Conservation (phyloP, 2,888 invertebrate genomes). For the Archaeoteleia sp. region DNA sequence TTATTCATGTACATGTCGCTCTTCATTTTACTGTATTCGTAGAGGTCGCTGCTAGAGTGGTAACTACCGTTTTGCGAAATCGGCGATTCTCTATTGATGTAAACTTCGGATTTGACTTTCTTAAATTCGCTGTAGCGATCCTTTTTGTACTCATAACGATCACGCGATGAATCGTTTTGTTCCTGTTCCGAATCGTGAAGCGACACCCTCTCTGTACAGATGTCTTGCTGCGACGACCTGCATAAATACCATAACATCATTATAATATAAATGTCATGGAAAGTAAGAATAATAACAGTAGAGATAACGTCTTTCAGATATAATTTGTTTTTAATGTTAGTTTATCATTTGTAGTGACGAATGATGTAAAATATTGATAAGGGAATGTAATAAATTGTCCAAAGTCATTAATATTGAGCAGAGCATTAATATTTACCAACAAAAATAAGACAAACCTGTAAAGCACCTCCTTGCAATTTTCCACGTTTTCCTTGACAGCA, state of each 20-base stretch:
- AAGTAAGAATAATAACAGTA: constrained; percentile 1
- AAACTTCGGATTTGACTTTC: constrained; percentile 68
- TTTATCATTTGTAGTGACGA: no score
- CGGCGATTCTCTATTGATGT: constrained; percentile 69
- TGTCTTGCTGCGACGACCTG: constrained; percentile 65
- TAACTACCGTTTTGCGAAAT: constrained; percentile 69
- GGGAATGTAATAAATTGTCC: no score
- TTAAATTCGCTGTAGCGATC: constrained; percentile 70
- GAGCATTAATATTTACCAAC: not conserved
- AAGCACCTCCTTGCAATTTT: constrained; percentile 67
- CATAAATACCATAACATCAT: not conserved
- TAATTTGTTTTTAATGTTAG: no score
- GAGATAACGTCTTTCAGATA: not conserved
- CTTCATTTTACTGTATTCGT: constrained; percentile 69
- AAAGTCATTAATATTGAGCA: no score
- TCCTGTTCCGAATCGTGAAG: constrained; percentile 68
- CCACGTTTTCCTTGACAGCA: constrained; percentile 69
- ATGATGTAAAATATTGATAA: no score
- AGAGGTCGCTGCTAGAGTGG: constrained; percentile 60
- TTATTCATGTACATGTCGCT: constrained; percentile 67
- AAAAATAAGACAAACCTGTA: constrained; percentile 53
- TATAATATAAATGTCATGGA: not conserved
- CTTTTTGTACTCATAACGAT: constrained; percentile 64
- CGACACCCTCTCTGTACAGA: constrained; percentile 64
- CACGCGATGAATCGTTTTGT: constrained; percentile 60